These are phyloP conservation scores for Malacosoma neustria DNA, from an alignment of 2,888 invertebrate species.

Conservation along the genomic window DNA sequence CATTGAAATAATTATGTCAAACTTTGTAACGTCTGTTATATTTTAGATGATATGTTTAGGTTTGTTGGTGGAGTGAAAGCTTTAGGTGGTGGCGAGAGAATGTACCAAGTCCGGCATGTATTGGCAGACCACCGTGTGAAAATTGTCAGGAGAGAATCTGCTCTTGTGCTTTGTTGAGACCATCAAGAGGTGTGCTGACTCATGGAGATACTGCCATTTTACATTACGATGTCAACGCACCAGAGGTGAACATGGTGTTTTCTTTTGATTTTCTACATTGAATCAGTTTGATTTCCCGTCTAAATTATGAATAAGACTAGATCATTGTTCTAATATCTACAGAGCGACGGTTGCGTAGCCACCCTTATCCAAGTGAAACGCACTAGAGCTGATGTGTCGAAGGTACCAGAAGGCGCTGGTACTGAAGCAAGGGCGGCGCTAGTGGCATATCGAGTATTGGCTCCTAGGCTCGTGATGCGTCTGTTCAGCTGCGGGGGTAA, in stretches of 20 bases:
- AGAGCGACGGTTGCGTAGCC: slow-evolving; percentile 42
- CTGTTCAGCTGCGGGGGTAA: slow-evolving; percentile 27
- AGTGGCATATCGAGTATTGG: slow-evolving; percentile 42
- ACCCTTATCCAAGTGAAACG: slow-evolving; percentile 30
- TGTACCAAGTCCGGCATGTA: slow-evolving; percentile 18
- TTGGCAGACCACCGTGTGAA: slow-evolving; percentile 20
- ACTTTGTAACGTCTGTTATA: no score
- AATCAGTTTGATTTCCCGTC: no score
- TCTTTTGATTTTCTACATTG: no score
- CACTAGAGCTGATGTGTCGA: slow-evolving; percentile 15
- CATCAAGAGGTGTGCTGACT: slow-evolving; percentile 26
- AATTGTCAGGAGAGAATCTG: slow-evolving; percentile 29
- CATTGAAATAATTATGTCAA: no score
- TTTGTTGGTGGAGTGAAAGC: slow-evolving; percentile 32
- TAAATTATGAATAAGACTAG: no score
- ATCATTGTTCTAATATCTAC: no score
- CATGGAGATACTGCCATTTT: slow-evolving; percentile 11
- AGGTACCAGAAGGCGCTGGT: slow-evolving; percentile 12
- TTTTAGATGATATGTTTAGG: no score
- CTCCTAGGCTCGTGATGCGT: slow-evolving; percentile 34
- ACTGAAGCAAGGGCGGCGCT: slow-evolving; percentile 30
- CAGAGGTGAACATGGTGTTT: slow-evolving; percentile 21
- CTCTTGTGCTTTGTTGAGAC: slow-evolving; percentile 31
- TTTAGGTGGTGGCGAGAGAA: slow-evolving; percentile 33
- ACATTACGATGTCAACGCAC: slow-evolving; percentile 30